Base-by-base conservation (phyloP, 2,888 invertebrate genomes). In the Himalopsyche anomala region DNA sequence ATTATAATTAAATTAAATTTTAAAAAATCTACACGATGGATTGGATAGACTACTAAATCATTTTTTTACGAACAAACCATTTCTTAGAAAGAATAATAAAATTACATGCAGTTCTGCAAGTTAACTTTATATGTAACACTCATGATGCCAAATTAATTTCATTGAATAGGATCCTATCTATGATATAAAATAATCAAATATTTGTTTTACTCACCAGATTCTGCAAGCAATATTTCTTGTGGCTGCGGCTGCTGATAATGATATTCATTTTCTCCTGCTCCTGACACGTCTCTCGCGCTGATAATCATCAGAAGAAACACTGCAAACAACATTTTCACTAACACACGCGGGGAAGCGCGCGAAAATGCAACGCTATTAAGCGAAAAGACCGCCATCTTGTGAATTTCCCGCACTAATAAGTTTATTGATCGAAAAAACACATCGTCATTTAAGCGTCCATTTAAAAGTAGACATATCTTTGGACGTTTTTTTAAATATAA, bases 271-370 rank as follows among this genome's bases (percentile, higher is more conserved):
- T 62, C 62, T 62, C 62, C 62, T 19, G 28, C 62, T 62, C 17
- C 62, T 62, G 62, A 62, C 19, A 62, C 62, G 62, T 62, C 62
- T 62, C 28, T 19, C 6, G 62, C 4, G 62, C 19, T 62, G 62
- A 62, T 62, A 62, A 62, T 62, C 62, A 62, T 62, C 62, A 62
- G 19, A 3, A 62, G 62, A 62, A 62, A 15, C 62, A 62, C 62
- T 19, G 62, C 62, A 28, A 62, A 62, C 62, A 62, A n/a, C 62
- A 62, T 62, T 62, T 11, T 62, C 62, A 62, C 62, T 62, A 62
- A 11, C 62, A 62, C 62, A 28, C 6, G 19, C n/a, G 11, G 62
- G 19, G 3, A 62, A 62, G 62, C 62, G 62, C 62, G 62, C 62
- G 62, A 19, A 62, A 62, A 19, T 62, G 62, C 62, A 62, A 62